Base-by-base conservation (phyloP, 2,113 vertebrate genomes). In the Gambusia affinis region DNA sequence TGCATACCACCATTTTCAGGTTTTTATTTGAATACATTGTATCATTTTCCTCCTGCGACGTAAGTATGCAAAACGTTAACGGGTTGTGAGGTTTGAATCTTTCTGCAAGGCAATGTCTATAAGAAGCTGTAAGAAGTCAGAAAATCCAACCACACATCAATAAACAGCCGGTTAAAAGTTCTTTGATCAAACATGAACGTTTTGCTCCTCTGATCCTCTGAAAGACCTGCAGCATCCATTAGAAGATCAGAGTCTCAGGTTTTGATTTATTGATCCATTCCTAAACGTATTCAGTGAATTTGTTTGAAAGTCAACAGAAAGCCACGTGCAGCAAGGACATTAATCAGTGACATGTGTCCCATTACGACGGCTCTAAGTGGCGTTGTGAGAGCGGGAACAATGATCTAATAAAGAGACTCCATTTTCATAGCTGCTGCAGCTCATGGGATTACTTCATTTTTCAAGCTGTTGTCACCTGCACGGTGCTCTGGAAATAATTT, bases 381-480 rank as follows among this genome's bases (percentile, higher is more conserved):
- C 82, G 54, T 75, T 28, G 80, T 82, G 80, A 86, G 65, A 64
- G 44, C 10, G 4, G 73, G 79, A 85, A 72, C 73, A 81, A 74
- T 61, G 75, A 83, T 84, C 84, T 78, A 83, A 92, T 88, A 78
- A 87, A 84, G 62, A 80, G 79, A 67, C 76, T 74, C 67, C 71
- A 57, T 74, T 78, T 77, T 81, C 74, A 67, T 68, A 64, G 80
- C 79, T 39, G 75, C 78, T 24, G 3, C 73, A 57, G 73, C 79
- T 73, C 35, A 0, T 17, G 75, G 85, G 79, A 80, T 78, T 33
- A 65, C 76, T 87, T 79, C 82, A 86, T 90, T 85, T 75, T 84
- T 92, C 88, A 86, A 75, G 61, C 78, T 71, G 84, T 82, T 75
- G 69, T 88, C 86, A 86, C 82, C 81, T 70, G 73, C 78, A 61